Evolutionary conservation across 53 echinoderm and acorn worm species (phyloP), one percentile per base, ranked within the genome.

Genomic region (Mesocentrotus franciscanus): DNA sequence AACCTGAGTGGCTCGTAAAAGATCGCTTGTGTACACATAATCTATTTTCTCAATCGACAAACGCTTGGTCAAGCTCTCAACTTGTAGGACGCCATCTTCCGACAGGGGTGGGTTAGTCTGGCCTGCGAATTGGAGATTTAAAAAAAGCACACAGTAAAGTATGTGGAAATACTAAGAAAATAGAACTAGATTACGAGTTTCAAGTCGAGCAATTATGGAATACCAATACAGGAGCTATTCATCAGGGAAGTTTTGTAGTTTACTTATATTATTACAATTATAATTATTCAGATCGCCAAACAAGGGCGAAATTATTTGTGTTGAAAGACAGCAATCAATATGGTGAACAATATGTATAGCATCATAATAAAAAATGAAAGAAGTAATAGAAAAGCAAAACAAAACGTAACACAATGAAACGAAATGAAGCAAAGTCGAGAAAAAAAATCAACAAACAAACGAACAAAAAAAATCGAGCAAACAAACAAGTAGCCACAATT

Each of bases 21-120:
- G 79, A 79, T 96, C 96, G 81, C 96, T 96, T 13, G 94, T 94
- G 90, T 94, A 96, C 1, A 96, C 96, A 55, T 90, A 94, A 35
- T 96, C 96, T 17, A 93, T 60, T 15, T 27, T 90, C 62, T 94
- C 96, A 60, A 90, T 66, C 35, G 59, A 27, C 61, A 96, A 78
- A 55, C 90, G 92, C 59, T 62, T 10, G 62, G 62, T 89, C 58
- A 96, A 22, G 60, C 76, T 26, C 64, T 96, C 94, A 1, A 91
- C 96, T 59, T 96, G 96, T 33, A 59, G 76, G n/a, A 60, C 94
- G 90, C 96, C 96, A 68, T 64, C 78, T 90, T 49, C n/a, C 49
- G 96, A 94, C 60, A 96, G 56, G 7, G 90, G 94, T 72, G 96
- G 81, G 55, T 96, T 60, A 39, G 24, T 61, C 29, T 96, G 96